phyloP scores from a whole-genome alignment of 2,797 vertebrate species.

The Acridotheres tristis region DNA sequence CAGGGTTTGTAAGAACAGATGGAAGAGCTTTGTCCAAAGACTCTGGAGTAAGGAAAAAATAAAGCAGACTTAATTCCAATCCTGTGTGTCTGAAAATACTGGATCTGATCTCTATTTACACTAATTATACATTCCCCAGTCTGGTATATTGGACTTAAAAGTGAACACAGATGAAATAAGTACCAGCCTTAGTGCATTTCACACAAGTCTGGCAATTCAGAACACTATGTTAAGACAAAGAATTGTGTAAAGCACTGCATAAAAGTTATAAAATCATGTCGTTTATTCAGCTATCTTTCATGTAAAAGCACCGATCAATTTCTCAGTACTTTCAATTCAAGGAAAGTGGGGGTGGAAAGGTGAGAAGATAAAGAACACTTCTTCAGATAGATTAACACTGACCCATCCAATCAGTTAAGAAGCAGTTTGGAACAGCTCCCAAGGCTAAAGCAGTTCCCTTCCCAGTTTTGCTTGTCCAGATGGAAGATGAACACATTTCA shows the following conservation, averaged over 20 bases:
- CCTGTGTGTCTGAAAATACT: not conserved
- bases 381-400: constrained; percentile 35
- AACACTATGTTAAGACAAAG: not conserved
- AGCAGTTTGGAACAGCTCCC: constrained; percentile 25
- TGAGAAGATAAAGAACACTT: constrained; percentile 23
- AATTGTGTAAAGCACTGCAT: not conserved
- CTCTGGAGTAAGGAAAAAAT: not conserved
- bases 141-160: not conserved
- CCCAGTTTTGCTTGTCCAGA: constrained; percentile 1
- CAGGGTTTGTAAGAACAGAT: not conserved
- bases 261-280: not conserved
- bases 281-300: not conserved
- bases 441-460: constrained; percentile 27
- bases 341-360: not conserved
- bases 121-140: not conserved
- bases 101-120: not conserved
- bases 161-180: not conserved
- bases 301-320: not conserved
- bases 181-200: not conserved
- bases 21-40: not conserved
- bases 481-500: not conserved
- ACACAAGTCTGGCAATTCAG: not conserved
- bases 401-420: constrained; percentile 1
- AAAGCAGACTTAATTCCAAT: not conserved
- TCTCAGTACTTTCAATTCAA: not conserved